A percentile compares a stretch with the other conserved stretches of the same genome.
Evolutionary conservation across 92 coral and sea anemone genomes (phyloP).

Genomic region (Blastomussa wellsi): DNA sequence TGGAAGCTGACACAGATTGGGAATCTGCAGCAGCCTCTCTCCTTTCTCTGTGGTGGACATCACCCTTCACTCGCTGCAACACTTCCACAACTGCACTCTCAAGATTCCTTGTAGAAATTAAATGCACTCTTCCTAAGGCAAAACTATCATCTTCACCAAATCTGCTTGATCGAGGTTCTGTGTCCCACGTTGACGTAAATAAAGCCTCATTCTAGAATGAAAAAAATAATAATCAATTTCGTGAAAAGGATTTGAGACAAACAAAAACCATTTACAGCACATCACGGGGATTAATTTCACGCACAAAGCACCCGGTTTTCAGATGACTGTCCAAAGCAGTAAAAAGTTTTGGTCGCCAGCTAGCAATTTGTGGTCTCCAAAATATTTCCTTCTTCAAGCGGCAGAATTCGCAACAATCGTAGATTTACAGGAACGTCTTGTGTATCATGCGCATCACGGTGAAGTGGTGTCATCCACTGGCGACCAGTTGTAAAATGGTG

Average conservation of each 20-base stretch:
- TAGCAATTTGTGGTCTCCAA: no score
- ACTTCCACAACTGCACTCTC: conserved; percentile 1
- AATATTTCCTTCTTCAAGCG: no score
- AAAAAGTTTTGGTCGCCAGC: no score
- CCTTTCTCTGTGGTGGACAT: neutral
- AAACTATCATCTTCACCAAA: neutral
- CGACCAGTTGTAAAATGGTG: no score
- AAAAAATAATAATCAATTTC: neutral
- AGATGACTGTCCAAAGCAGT: no score
- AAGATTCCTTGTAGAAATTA: neutral
- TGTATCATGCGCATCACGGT: no score
- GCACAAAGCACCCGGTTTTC: no score
- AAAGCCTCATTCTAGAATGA: neutral
- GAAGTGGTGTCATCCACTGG: no score
- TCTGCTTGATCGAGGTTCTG: neutral
- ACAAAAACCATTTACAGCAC: no score
- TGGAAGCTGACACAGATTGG: neutral
- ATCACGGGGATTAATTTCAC: no score
- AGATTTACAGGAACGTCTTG: no score
- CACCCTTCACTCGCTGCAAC: neutral
- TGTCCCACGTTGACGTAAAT: neutral
- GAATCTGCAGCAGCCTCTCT: neutral
- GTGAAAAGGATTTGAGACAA: neutral
- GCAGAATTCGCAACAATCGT: no score
- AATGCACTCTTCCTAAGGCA: neutral